Percentiles rank a stretch among this genome's conserved stretches.
phyloP scores from a whole-genome alignment of 1,140 invertebrate species.

The Camponotus floridanus region DNA sequence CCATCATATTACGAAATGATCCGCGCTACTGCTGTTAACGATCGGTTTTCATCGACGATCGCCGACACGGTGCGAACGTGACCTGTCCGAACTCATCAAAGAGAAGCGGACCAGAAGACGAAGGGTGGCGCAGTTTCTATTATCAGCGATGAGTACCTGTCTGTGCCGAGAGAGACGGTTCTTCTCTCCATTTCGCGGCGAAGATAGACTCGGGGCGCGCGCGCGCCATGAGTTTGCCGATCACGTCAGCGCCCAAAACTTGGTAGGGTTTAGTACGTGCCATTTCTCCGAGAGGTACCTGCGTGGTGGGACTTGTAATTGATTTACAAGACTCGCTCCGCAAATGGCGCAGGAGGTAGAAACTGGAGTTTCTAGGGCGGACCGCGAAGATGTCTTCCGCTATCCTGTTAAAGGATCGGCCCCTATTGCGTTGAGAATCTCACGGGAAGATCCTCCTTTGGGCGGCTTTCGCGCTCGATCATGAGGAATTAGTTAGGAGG shows the following conservation, averaged over 20 bases:
- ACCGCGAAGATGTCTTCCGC: conserved; percentile 61
- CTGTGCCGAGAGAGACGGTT: conserved; percentile 45
- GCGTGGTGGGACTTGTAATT: conserved; percentile 82
- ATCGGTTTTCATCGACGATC: conserved; percentile 70
- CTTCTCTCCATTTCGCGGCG: conserved; percentile 50
- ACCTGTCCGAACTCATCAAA: conserved; percentile 62
- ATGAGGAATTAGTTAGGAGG: conserved; percentile 47
- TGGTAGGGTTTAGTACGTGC: conserved; percentile 81
- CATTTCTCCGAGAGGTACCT: conserved; percentile 77
- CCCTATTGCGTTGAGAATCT: conserved; percentile 39
- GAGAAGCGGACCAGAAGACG: conserved; percentile 62
- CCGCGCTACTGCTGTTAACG: conserved; percentile 66
- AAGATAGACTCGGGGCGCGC: conserved; percentile 68
- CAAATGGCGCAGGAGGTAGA: conserved; percentile 59
- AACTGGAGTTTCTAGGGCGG: conserved; percentile 57
- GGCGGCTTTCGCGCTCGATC: conserved; percentile 54
- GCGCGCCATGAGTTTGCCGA: conserved; percentile 81
- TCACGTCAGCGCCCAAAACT: conserved; percentile 82
- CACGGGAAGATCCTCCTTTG: conserved; percentile 41
- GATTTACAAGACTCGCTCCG: conserved; percentile 83
- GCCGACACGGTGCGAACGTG: conserved; percentile 67
- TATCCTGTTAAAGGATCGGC: conserved; percentile 63
- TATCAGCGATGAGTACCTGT: conserved; percentile 76
- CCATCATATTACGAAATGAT: conserved; percentile 67
- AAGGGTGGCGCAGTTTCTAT: conserved; percentile 78